Base-by-base conservation (phyloP, 2,888 invertebrate genomes). In the Hyposoter dolosus region DNA sequence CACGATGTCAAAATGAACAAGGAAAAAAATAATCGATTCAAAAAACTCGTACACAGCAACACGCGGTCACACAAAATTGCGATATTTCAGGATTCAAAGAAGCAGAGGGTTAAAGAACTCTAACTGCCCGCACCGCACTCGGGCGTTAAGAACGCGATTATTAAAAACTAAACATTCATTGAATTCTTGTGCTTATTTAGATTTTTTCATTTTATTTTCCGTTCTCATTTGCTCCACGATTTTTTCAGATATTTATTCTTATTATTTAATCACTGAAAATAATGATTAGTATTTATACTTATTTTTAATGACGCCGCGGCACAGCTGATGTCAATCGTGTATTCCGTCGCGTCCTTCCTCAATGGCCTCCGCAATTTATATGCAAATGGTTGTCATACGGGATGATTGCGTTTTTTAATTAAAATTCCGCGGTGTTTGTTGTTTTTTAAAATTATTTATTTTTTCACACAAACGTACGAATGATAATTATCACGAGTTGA, bases 71-170 rank as follows among this genome's bases (percentile, higher is more conserved):
- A 81, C 66, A 63, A 32, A 79, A 68, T 28, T 43, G 17, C 68
- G 78, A 65, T 76, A 6, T 47, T 19, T 76, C 47, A 6, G 6
- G 6, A 12, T 19, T 0, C 6, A 40, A 66, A 66, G 28, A 6
- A 47, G 35, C 50, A 7, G n/a, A 7, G 3, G 43, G 23, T 15
- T 32, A 71, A 77, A 50, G 17, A 53, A 66, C 65, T n/a, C 35
- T 15, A 23, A 60, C 12, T 35, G 66, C 85, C 85, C 75, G 40
- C 69, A 43, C 69, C 75, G 83, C 85, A 85, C 85, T 79, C 56
- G 71, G 69, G 79, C 75, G 43, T 63, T 19, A 23, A 28, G 43
- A 28, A 71, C 28, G 40, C 53, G 85, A 65, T 75, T 50, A 71
- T 40, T 12, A 40, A 43, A 47, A 76, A 53, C 65, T 6, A 40